Percentiles rank a stretch among this genome's conserved stretches.
Conservation (phyloP, 2,113 vertebrate genomes). For the Vulpes ferrilata region DNA sequence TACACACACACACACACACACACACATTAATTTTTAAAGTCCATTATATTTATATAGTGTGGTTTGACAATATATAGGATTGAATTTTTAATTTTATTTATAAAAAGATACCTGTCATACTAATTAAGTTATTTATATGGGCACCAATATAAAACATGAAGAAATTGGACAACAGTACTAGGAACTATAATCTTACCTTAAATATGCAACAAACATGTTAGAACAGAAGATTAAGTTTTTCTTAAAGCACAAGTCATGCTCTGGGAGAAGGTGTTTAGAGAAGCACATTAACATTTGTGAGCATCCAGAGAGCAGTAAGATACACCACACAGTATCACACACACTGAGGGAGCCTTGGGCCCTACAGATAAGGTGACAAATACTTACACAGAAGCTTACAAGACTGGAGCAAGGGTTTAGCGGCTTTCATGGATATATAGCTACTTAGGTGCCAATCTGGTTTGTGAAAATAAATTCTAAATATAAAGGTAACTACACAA, state of each 20-base stretch:
- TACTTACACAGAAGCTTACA: not conserved
- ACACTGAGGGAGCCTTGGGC: not conserved
- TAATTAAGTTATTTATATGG: conserved; percentile 50
- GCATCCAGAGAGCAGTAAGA: not conserved
- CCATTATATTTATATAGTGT: conserved; percentile 38
- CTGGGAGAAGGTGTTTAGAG: conserved; percentile 13
- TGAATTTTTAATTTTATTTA: not conserved
- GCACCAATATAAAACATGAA: not conserved
- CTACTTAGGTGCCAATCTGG: not conserved
- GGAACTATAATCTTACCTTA: conserved; percentile 50
- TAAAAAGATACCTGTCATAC: not conserved
- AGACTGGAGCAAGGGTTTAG: not conserved
- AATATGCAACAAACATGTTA: conserved; percentile 13
- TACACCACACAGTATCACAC: not conserved
- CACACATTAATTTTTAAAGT: conserved; percentile 26
- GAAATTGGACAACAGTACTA: conserved; percentile 1
- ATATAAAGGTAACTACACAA: not conserved
- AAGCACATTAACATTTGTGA: not conserved
- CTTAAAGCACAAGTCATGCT: not conserved
- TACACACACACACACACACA: too few relatives aligned
- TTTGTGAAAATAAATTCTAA: conserved; percentile 16
- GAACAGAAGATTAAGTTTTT: conserved; percentile 13
- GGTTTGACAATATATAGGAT: not conserved
- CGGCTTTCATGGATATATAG: not conserved
- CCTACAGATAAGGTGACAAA: not conserved